Conservation (phyloP, 2,888 invertebrate genomes). For the Oeneis ivallda region DNA sequence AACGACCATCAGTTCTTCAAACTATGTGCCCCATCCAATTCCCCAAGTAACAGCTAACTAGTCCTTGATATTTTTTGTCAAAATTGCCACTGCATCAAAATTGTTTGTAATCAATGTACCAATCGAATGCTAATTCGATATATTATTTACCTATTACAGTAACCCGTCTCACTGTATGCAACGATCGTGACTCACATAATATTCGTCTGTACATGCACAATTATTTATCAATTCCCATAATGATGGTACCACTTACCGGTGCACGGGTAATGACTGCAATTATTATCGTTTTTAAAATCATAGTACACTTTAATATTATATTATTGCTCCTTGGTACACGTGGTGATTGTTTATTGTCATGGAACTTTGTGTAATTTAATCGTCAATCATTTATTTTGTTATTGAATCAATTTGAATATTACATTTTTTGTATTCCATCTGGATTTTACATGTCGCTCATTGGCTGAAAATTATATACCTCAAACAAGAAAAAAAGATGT, state of each 20-base stretch:
- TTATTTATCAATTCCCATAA: conserved; percentile 75
- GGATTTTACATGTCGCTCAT: too few species aligned
- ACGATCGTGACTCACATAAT: conserved; percentile 32
- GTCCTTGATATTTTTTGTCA: too few species aligned
- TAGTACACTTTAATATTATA: conserved; percentile 31
- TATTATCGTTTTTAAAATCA: conserved; percentile 48
- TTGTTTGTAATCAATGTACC: too few species aligned
- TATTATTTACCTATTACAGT: conserved; percentile 5
- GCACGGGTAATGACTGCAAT: conserved; percentile 58
- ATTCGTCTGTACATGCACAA: conserved; percentile 48
- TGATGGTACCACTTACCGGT: conserved; percentile 53
- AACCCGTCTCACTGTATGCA: conserved; percentile 6
- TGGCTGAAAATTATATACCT: too few species aligned
- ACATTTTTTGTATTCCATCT: too few species aligned
- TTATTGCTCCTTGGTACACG: conserved; percentile 29
- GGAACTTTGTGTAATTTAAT: conserved; percentile 12
- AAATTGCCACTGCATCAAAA: too few species aligned
- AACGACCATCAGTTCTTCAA: too few species aligned
- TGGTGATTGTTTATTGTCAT: conserved; percentile 28
- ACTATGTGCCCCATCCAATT: too few species aligned
- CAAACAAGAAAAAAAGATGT: too few species aligned
- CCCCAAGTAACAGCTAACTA: too few species aligned
- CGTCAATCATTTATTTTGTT: not conserved
- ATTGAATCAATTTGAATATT: not conserved
- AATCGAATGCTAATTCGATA: not conserved